Evolutionary conservation across 2,797 vertebrate genomes (phyloP).

Genomic region (Megalops cyprinoides): DNA sequence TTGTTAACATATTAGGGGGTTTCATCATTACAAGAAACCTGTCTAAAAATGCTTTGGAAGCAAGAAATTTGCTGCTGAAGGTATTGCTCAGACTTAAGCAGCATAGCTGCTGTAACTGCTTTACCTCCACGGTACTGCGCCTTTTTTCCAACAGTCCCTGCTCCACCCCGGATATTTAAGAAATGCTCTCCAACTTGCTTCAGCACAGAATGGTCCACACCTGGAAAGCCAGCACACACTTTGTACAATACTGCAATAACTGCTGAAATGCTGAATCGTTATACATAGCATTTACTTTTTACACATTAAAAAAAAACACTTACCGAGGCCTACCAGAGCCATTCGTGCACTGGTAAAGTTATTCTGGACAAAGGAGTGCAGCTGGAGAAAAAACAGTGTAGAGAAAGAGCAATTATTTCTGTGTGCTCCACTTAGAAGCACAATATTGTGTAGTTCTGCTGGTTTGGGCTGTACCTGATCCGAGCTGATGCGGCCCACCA

Average conservation of each 20-base stretch:
- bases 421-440: background rate
- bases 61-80: background rate
- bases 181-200: constrained; percentile 85
- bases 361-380: constrained; percentile 91
- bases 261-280: too few relatives aligned
- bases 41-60: background rate
- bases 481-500: constrained; percentile 82
- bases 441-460: background rate
- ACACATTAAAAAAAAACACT: constrained; percentile 47
- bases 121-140: constrained; percentile 85
- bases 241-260: background rate
- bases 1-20: too few relatives aligned
- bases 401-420: constrained; percentile 27
- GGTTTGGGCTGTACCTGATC: constrained; percentile 77
- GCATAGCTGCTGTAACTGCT: background rate
- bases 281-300: too few relatives aligned
- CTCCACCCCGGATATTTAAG: constrained; percentile 76
- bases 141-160: constrained; percentile 71
- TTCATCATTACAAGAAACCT: background rate
- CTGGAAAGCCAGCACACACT: constrained; percentile 57
- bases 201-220: constrained; percentile 83
- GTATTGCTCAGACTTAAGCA: background rate
- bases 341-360: constrained; percentile 94
- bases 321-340: constrained; percentile 94
- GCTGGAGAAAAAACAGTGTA: constrained; percentile 75